phyloP scores from a whole-genome alignment of 2,113 vertebrate genomes.

The Chloroceryle aenea region DNA sequence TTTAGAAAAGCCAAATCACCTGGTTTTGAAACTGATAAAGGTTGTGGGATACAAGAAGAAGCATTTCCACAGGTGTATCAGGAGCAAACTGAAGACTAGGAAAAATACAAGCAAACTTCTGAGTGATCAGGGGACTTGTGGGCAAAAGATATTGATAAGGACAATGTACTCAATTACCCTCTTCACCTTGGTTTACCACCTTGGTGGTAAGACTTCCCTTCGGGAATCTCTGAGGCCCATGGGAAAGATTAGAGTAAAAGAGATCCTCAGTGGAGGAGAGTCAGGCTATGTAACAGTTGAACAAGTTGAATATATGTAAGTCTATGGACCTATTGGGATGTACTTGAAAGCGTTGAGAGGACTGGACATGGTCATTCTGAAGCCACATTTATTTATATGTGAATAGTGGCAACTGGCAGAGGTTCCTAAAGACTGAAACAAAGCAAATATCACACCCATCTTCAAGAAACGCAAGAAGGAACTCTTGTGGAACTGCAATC shows the following conservation, averaged over 20 bases:
- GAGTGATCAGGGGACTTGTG: not conserved
- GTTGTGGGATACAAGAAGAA: not conserved
- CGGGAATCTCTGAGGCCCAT: not conserved
- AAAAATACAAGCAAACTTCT: not conserved
- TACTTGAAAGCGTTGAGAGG: not conserved
- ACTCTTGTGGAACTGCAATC: not conserved
- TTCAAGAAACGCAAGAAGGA: not conserved
- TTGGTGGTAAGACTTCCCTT: not conserved
- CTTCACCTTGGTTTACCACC: not conserved
- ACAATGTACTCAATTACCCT: not conserved
- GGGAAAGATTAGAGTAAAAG: not conserved
- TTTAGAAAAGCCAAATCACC: not conserved
- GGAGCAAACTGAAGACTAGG: not conserved
- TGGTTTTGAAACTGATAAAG: not conserved
- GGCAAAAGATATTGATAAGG: not conserved
- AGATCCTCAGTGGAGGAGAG: not conserved
- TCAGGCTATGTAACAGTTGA: not conserved
- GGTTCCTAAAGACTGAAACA: not conserved
- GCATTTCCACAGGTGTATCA: not conserved
- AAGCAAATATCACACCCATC: not conserved
- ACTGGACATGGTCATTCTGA: not conserved
- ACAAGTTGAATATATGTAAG: not conserved
- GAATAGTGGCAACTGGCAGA: not conserved
- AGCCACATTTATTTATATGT: not conserved
- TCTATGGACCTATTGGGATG: not conserved